Evolutionary conservation across 2,888 invertebrate genomes (phyloP).

Genomic region (Agriotes lineatus): DNA sequence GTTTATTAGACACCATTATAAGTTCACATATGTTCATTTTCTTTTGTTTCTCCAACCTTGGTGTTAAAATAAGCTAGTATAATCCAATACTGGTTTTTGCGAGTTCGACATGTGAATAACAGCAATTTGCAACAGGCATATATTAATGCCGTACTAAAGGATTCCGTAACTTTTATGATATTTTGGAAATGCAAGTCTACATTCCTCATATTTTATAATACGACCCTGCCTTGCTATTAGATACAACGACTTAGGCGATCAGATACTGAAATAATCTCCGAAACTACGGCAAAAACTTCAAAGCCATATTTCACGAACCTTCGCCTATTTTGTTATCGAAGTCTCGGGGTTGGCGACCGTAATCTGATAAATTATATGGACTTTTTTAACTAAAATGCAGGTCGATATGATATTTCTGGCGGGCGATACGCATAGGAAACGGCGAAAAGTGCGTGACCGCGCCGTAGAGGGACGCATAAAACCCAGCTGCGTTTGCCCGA

Average conservation of each 20-base stretch:
- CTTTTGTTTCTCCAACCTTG: too few relatives aligned
- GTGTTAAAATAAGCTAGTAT: too few relatives aligned
- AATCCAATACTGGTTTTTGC: too few relatives aligned
- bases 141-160: too few relatives aligned
- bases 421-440: slow-evolving; percentile 33
- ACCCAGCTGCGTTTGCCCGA: slow-evolving; percentile 39
- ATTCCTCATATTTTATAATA: too few relatives aligned
- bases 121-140: too few relatives aligned
- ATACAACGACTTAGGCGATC: background rate
- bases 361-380: slow-evolving; percentile 20
- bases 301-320: slow-evolving; percentile 11
- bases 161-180: too few relatives aligned
- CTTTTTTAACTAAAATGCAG: slow-evolving; percentile 28
- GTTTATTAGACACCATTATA: too few relatives aligned
- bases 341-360: slow-evolving; percentile 1
- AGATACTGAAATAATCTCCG: slow-evolving; percentile 8
- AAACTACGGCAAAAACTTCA: background rate
- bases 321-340: slow-evolving; percentile 8
- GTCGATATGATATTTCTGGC: slow-evolving; percentile 30
- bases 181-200: too few relatives aligned
- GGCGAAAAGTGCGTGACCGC: slow-evolving; percentile 43
- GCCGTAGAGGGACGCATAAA: slow-evolving; percentile 34
- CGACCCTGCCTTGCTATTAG: too few relatives aligned
- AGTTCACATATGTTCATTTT: too few relatives aligned
- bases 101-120: too few relatives aligned